Evolutionary conservation across 1,140 invertebrate species (phyloP), one percentile per base, ranked within the genome.

Genomic region (Neocloeon triangulifer): DNA sequence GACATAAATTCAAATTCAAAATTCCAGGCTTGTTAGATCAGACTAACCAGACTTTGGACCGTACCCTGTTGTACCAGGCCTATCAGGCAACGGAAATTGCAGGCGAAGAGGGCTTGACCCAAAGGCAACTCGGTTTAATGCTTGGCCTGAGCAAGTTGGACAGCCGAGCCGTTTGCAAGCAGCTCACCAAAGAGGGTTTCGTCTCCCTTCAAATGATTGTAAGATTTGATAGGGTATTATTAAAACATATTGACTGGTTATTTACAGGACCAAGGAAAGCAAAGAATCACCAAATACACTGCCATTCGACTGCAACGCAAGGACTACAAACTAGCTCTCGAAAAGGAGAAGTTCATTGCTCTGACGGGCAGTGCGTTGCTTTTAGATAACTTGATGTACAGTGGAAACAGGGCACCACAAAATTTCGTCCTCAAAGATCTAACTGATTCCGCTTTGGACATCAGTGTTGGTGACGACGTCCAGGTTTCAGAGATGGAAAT

Each of bases 261-360:
- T n/a, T n/a, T n/a, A n/a, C n/a, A n/a, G n/a, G 63, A 69, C 36
- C 44, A 56, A 7, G 64, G 64, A 3, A 46, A 62, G 18, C 65
- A 68, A 37, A 49, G 64, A 20, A 47, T 33, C 37, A 13, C 32
- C 40, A 29, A 32, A 37, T 23, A 34, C 33, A n/a, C n/a, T n/a
- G n/a, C n/a, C n/a, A n/a, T n/a, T n/a, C n/a, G n/a, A n/a, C n/a
- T n/a, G n/a, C n/a, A n/a, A n/a, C n/a, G n/a, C n/a, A n/a, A n/a
- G n/a, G n/a, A n/a, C n/a, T n/a, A n/a, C n/a, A n/a, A n/a, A n/a
- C n/a, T n/a, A 38, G 16, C 33, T 31, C 18, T 14, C 27, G 32
- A 19, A 26, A 7, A n/a, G 7, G 22, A 5, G 5, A 5, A 9
- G 26, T 25, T 18, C 15, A 5, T 8, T 25, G 32, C 32, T 23